phyloP scores from a whole-genome alignment of 2,797 vertebrate species.

The Oreochromis grahami region DNA sequence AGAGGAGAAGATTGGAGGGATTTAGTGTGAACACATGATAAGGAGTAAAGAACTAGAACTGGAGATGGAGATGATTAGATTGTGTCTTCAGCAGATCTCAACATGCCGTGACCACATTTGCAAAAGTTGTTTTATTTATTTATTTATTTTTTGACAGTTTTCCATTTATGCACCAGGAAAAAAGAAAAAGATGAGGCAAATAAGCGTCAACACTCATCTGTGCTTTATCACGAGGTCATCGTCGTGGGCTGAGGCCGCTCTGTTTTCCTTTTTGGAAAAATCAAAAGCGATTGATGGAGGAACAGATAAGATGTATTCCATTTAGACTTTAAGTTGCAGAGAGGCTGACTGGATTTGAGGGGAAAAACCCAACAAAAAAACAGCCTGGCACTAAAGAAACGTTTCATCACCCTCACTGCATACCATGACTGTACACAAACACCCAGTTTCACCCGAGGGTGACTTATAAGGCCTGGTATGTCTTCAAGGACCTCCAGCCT shows the following conservation, averaged over 20 bases:
- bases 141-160: not conserved
- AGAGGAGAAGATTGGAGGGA: not conserved
- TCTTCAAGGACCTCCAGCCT: constrained; percentile 16
- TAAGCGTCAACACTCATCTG: not conserved
- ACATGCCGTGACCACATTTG: not conserved
- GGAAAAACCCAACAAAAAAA: not conserved
- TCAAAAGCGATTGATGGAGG: constrained; percentile 19
- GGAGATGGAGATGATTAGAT: constrained; percentile 28
- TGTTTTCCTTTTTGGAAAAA: constrained; percentile 24
- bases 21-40: not conserved
- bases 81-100: constrained; percentile 33
- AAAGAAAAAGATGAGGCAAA: not conserved
- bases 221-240: constrained; percentile 54
- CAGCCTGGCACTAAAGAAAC: not conserved
- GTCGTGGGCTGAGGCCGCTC: not conserved
- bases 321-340: constrained; percentile 18
- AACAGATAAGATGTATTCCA: constrained; percentile 35
- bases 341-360: constrained; percentile 25
- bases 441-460: constrained; percentile 15
- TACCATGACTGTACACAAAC: constrained; percentile 24
- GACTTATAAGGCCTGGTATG: constrained; percentile 55
- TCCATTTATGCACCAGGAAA: not conserved
- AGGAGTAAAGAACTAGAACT: not conserved
- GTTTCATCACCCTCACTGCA: not conserved
- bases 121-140: not conserved